Evolutionary conservation across 2,888 invertebrate genomes (phyloP).

Genomic region (Rosalia funebris): DNA sequence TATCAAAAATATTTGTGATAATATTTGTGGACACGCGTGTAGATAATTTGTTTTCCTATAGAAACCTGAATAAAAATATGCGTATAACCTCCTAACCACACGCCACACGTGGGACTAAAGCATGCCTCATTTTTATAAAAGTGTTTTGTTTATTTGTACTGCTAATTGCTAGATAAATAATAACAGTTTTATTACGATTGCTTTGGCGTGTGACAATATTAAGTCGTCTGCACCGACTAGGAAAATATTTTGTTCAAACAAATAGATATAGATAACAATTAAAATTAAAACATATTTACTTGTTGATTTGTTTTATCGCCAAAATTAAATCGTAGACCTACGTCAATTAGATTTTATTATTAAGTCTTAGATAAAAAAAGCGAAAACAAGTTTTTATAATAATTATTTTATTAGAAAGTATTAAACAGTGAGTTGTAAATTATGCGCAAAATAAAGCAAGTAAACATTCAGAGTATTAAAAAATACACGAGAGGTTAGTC

Average conservation of each 20-base stretch:
- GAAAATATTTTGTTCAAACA: constrained; percentile 4
- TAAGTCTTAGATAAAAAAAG: constrained; percentile 2
- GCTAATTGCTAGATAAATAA: neutral
- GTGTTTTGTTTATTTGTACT: constrained; percentile 2
- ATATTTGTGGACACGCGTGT: too few species aligned
- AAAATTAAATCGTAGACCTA: constrained; percentile 12
- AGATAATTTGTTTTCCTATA: neutral
- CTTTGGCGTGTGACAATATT: neutral
- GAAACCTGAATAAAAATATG: constrained; percentile 3
- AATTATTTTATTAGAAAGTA: constrained; percentile 8
- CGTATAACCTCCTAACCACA: neutral
- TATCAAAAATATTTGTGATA: neutral
- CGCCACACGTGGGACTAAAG: constrained; percentile 5
- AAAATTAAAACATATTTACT: constrained; percentile 22
- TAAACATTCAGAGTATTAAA: too few species aligned
- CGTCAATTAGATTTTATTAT: constrained; percentile 20
- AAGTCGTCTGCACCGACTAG: neutral
- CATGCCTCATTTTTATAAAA: neutral
- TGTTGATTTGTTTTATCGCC: constrained; percentile 21
- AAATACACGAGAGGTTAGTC: neutral
- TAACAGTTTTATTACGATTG: neutral
- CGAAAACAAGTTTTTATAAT: constrained; percentile 13
- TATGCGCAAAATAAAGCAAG: neutral
- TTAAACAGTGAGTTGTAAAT: neutral
- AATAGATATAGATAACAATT: constrained; percentile 8